phyloP scores from a whole-genome alignment of 2,797 vertebrate genomes.

The Dicrostonyx torquatus region DNA sequence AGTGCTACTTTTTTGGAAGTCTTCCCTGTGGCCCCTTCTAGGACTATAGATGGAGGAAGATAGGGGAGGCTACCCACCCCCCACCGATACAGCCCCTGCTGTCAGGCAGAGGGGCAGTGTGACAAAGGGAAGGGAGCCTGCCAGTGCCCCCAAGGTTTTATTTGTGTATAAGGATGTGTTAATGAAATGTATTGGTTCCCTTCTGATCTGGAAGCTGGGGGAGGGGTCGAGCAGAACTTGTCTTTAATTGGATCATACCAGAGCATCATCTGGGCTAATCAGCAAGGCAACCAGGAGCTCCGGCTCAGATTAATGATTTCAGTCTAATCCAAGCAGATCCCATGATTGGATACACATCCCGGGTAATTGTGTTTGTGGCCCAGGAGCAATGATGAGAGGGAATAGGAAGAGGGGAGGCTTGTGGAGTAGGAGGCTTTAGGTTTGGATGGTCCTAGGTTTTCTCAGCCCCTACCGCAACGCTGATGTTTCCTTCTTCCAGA shows the following conservation, averaged over 20 bases:
- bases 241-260: constrained; percentile 78
- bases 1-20: constrained; percentile 75
- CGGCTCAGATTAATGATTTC: constrained; percentile 74
- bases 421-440: not conserved
- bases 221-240: constrained; percentile 6
- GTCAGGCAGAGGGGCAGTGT: not conserved
- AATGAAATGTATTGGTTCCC: constrained; percentile 62
- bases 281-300: constrained; percentile 68
- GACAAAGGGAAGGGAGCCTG: not conserved
- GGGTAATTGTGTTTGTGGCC: constrained; percentile 70
- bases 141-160: not conserved
- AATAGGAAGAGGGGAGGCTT: not conserved
- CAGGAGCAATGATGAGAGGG: constrained; percentile 13
- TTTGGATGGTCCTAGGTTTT: not conserved
- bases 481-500: not conserved
- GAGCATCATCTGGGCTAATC: constrained; percentile 79
- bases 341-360: constrained; percentile 53
- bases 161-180: constrained; percentile 66
- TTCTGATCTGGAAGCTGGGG: constrained; percentile 44
- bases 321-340: constrained; percentile 67
- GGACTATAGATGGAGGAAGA: constrained; percentile 61
- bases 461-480: not conserved
- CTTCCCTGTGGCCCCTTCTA: not conserved
- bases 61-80: not conserved
- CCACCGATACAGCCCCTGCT: not conserved